Evolutionary conservation across 2,113 vertebrate genomes (phyloP).

Genomic region (Notarius quadriscutis): DNA sequence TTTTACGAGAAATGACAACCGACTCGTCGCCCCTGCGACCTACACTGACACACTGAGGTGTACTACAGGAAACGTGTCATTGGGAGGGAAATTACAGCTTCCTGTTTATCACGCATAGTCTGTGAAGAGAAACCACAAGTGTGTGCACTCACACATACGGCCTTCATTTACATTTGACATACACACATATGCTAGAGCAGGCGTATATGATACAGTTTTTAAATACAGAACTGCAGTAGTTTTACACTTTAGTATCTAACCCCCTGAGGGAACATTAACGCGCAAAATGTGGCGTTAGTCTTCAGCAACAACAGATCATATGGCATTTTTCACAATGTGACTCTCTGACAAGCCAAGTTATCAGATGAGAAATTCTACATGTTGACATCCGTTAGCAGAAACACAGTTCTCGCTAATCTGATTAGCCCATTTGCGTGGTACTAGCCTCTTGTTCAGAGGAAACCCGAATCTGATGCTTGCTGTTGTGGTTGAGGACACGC

Average conservation of each 20-base stretch:
- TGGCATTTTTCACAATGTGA: neutral
- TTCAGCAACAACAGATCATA: neutral
- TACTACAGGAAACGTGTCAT: constrained; percentile 83
- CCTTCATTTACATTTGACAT: constrained; percentile 6
- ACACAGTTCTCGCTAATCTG: constrained; percentile 5
- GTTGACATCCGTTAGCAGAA: neutral
- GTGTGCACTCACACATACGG: neutral
- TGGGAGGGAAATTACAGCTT: constrained; percentile 82
- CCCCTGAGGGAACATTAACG: neutral
- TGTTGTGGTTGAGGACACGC: neutral
- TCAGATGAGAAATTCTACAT: neutral
- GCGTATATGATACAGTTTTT: neutral
- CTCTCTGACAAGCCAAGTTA: neutral
- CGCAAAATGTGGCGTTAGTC: neutral
- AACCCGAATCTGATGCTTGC: constrained; percentile 19
- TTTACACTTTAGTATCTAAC: neutral
- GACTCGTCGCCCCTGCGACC: constrained; percentile 68
- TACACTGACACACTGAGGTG: constrained; percentile 39
- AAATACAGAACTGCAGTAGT: neutral
- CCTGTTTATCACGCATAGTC: constrained; percentile 75
- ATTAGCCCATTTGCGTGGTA: neutral
- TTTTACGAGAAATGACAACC: constrained; percentile 26
- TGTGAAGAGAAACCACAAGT: constrained; percentile 65
- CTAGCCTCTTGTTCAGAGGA: constrained; percentile 10
- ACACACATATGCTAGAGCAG: neutral